Conservation (phyloP, 1,140 invertebrate species). For the Nebria ingens region DNA sequence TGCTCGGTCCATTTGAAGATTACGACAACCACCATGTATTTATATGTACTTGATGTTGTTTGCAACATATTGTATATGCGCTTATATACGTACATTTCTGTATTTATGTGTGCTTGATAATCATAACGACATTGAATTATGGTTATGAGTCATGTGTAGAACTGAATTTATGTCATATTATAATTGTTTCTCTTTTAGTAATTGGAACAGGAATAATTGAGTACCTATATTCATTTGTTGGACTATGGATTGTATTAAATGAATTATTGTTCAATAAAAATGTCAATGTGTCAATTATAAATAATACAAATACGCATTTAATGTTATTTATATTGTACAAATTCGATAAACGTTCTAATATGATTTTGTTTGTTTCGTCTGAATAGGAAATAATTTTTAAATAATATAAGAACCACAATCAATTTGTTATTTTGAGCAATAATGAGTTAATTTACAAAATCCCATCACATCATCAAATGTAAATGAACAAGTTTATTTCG, state of each 20-base stretch:
- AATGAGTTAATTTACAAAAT: too few relatives aligned
- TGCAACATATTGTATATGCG: not conserved
- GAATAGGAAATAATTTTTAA: too few relatives aligned
- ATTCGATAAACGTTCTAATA: too few relatives aligned
- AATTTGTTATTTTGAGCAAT: too few relatives aligned
- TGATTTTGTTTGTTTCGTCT: too few relatives aligned
- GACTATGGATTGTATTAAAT: not conserved
- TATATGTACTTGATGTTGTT: too few relatives aligned
- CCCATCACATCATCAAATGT: too few relatives aligned
- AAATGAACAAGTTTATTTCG: too few relatives aligned
- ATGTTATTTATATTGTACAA: too few relatives aligned
- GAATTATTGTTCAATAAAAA: constrained; percentile 5
- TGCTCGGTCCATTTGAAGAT: not conserved
- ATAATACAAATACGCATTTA: too few relatives aligned
- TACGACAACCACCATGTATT: not conserved
- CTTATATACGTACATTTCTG: not conserved
- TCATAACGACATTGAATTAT: constrained; percentile 2
- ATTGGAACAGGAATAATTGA: constrained; percentile 2
- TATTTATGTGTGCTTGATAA: not conserved
- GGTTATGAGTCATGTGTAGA: not conserved
- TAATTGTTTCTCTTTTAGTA: constrained; percentile 1
- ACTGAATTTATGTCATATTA: not conserved
- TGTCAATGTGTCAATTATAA: constrained; percentile 6
- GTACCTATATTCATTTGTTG: not conserved
- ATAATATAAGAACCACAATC: too few relatives aligned